A percentile compares a stretch with the other conserved stretches of the same genome.
phyloP scores from a whole-genome alignment of 2,797 vertebrate genomes.

The Hafferia zeledoni region DNA sequence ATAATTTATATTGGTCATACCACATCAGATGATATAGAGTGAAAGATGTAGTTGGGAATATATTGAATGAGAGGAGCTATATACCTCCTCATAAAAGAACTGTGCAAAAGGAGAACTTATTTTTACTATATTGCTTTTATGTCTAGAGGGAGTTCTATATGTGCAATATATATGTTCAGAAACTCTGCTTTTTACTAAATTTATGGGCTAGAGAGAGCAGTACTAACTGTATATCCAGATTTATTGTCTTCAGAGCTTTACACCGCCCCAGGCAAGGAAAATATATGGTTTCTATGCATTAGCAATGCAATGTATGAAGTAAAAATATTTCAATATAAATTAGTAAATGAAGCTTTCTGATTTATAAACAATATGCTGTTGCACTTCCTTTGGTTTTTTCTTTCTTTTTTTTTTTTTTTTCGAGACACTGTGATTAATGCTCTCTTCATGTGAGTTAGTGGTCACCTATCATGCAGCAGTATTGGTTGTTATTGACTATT shows the following conservation, averaged over 20 bases:
- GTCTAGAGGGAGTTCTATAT: slow-evolving; percentile 68
- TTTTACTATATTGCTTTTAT: slow-evolving; percentile 18
- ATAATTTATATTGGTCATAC: background rate
- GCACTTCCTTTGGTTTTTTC: background rate
- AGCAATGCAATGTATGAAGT: background rate
- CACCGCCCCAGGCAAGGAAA: background rate
- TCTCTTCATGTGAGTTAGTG: background rate
- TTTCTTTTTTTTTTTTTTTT: background rate
- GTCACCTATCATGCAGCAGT: background rate
- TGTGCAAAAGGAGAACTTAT: slow-evolving; percentile 48
- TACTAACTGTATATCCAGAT: slow-evolving; percentile 6
- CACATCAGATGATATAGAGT: slow-evolving; percentile 36
- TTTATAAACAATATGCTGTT: background rate
- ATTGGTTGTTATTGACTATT: background rate
- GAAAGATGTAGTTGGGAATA: background rate
- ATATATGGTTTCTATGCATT: slow-evolving; percentile 29
- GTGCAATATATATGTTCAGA: slow-evolving; percentile 48
- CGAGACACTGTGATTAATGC: background rate
- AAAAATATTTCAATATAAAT: slow-evolving; percentile 13
- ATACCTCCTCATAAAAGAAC: slow-evolving; percentile 38
- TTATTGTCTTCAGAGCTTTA: background rate
- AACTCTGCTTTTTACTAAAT: slow-evolving; percentile 51
- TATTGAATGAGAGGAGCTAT: background rate
- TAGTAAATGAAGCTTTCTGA: background rate
- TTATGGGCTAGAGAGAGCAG: slow-evolving; percentile 52